A percentile compares a stretch with the other conserved stretches of the same genome.
phyloP scores from a whole-genome alignment of 2,797 vertebrate genomes.

The Macropodus opercularis region DNA sequence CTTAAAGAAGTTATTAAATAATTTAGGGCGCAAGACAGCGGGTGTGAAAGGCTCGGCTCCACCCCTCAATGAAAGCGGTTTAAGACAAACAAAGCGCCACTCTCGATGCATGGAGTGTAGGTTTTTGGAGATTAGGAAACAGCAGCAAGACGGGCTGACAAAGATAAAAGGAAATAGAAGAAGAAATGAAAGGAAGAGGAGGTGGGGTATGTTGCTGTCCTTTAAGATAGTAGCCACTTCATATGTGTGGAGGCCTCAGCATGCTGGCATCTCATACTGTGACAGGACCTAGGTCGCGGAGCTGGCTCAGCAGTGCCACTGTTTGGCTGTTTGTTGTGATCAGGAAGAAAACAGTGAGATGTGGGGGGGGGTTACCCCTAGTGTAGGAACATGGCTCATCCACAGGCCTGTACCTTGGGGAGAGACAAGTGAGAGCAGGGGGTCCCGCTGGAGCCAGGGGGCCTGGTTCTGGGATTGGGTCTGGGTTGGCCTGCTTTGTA shows the following conservation, averaged over 20 bases:
- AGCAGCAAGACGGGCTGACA: constrained; percentile 38
- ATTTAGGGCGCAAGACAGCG: constrained; percentile 56
- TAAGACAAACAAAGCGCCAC: constrained; percentile 51
- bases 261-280: constrained; percentile 66
- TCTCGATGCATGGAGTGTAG: constrained; percentile 33
- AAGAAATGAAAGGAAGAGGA: constrained; percentile 71
- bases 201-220: constrained; percentile 57
- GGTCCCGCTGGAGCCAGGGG: constrained; percentile 71
- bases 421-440: constrained; percentile 64
- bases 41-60: constrained; percentile 34
- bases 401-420: constrained; percentile 66
- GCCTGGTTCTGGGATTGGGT: constrained; percentile 69
- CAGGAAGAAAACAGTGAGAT: constrained; percentile 51
- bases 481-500: constrained; percentile 79
- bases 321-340: constrained; percentile 72
- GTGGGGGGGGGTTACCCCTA: constrained; percentile 50
- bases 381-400: constrained; percentile 69
- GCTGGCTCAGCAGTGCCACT: constrained; percentile 61
- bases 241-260: constrained; percentile 63
- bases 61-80: constrained; percentile 38
- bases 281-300: constrained; percentile 62
- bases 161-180: constrained; percentile 57
- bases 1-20: constrained; percentile 75
- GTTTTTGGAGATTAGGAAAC: constrained; percentile 38
- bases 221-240: constrained; percentile 54